phyloP scores from a whole-genome alignment of 64 coral and sea anemone species.

The Actinia equina region DNA sequence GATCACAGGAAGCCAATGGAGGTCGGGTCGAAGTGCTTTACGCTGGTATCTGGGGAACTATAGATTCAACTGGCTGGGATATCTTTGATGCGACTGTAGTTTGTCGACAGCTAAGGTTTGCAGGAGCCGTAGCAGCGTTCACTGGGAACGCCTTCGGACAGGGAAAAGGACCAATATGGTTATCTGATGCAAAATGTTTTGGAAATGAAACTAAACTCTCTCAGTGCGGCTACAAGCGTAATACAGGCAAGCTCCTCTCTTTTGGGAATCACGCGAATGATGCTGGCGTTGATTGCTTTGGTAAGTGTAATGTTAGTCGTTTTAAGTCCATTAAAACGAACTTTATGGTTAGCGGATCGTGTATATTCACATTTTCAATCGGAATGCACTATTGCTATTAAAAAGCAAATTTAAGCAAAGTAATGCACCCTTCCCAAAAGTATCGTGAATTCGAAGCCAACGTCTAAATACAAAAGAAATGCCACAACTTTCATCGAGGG shows the following conservation, averaged over 20 bases:
- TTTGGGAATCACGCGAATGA: not conserved
- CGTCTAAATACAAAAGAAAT: too few species aligned
- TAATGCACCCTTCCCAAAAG: too few species aligned
- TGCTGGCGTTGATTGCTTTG: slow-evolving; percentile 11
- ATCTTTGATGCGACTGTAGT: slow-evolving; percentile 34
- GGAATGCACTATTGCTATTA: too few species aligned
- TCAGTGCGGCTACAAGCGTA: not conserved
- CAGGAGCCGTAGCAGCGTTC: not conserved
- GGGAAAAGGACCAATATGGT: not conserved
- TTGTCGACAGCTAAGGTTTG: slow-evolving; percentile 41
- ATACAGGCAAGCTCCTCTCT: not conserved
- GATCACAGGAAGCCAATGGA: not conserved
- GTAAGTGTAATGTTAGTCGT: not conserved
- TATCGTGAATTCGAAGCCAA: too few species aligned
- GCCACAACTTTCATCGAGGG: too few species aligned
- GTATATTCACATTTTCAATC: too few species aligned
- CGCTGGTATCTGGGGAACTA: slow-evolving; percentile 27
- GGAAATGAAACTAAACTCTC: not conserved
- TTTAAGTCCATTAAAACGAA: too few species aligned
- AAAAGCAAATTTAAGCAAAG: too few species aligned
- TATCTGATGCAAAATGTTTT: not conserved
- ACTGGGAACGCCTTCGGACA: not conserved
- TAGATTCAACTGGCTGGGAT: slow-evolving; percentile 10
- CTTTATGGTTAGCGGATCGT: too few species aligned
- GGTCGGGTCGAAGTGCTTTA: slow-evolving; percentile 29